phyloP scores from a whole-genome alignment of 1,140 invertebrate species.

The Zaprionus tsacasi region DNA sequence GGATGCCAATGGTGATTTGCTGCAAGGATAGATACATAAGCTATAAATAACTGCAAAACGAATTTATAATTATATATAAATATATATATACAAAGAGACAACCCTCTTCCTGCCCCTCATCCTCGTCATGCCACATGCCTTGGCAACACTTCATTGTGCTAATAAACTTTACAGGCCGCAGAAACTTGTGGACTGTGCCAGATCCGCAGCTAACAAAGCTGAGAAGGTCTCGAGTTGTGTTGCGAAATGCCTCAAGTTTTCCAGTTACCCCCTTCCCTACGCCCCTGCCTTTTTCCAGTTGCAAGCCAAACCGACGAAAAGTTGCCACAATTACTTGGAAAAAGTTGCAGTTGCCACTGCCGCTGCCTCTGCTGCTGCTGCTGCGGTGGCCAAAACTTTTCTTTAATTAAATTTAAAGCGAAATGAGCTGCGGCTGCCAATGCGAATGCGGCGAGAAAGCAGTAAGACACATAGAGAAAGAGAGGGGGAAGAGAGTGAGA shows the following conservation, averaged over 20 bases:
- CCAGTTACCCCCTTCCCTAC: conserved; percentile 12
- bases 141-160: conserved; percentile 68
- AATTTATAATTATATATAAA: conserved; percentile 35
- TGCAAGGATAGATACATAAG: conserved; percentile 78
- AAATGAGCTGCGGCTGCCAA: conserved; percentile 70
- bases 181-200: conserved; percentile 12
- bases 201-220: background rate
- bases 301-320: conserved; percentile 57
- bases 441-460: conserved; percentile 5
- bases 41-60: conserved; percentile 23
- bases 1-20: conserved; percentile 98
- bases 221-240: conserved; percentile 49
- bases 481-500: background rate
- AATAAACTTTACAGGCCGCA: conserved; percentile 62
- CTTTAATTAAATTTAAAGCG: conserved; percentile 80
- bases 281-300: conserved; percentile 36
- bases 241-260: conserved; percentile 46
- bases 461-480: conserved; percentile 3
- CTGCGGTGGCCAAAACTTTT: conserved; percentile 62
- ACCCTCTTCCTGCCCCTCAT: too few relatives aligned
- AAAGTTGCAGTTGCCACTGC: conserved; percentile 60
- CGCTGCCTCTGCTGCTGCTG: conserved; percentile 15
- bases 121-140: conserved; percentile 6
- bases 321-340: conserved; percentile 78
- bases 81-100: too few relatives aligned